Evolutionary conservation across 2,113 vertebrate genomes (phyloP), one percentile per base, ranked within the genome.

Genomic region (Glaucidium brasilianum): DNA sequence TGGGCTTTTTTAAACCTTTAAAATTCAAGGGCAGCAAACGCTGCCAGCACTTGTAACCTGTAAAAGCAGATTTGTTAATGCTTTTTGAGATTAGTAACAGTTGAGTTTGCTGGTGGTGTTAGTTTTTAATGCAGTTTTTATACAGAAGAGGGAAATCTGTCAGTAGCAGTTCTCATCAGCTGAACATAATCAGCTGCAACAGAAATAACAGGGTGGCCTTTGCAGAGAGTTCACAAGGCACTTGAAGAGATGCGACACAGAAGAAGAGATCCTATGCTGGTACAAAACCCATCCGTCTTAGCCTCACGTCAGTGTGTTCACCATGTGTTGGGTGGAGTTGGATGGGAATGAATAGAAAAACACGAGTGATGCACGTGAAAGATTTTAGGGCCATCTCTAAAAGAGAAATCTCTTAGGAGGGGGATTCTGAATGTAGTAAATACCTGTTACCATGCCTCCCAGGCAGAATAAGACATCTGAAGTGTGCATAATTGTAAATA

Each of bases 321-420:
- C 10, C 6, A 3, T 11, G 16, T 2, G 4, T 35, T 0, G 0
- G 22, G 14, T 52, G 43, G 78, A 26, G 21, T 16, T 64, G 32
- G 5, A 50, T 41, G 52, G 13, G 43, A 35, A 17, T 4, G 26
- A 5, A 32, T 32, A 8, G 32, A 35, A 64, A 63, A 45, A 37
- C 22, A 68, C 21, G 72, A 41, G 21, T 18, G 9, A 11, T 26
- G 71, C 32, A 19, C 2, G 0, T n/a, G 56, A 11, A 64, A 50
- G 59, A 9, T 25, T 56, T 55, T 0, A 56, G 30, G 16, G n/a
- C 62, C 49, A 27, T 27, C 58, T 41, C 26, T 13, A 18, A 19
- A 47, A 47, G 2, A 21, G 45, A 47, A 47, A 47, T 20, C 45
- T 39, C 49, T 14, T 23, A 16, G 58, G 39, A 49, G 15, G 7